Base-by-base conservation (phyloP, 2,113 vertebrate genomes). In the Jaculus jaculus region DNA sequence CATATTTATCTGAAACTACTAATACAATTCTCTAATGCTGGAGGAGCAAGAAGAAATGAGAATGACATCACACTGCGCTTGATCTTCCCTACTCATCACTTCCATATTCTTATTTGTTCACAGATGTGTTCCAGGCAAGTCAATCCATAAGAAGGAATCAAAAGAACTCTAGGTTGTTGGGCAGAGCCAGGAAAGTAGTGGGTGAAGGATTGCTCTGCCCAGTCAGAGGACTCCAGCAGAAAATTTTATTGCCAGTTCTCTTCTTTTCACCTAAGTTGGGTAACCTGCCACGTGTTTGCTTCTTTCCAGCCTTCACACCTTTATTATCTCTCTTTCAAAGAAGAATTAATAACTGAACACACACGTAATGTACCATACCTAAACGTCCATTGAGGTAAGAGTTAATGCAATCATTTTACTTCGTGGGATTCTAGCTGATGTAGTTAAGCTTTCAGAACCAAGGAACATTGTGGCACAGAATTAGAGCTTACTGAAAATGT, bases 291-390 rank as follows among this genome's bases (percentile, higher is more conserved):
- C 24, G 61, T 0, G 9, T 51, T 39, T 71, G 20, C 24, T 28
- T 60, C 81, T 75, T 84, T 71, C 26, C 26, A 83, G 39, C 1
- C 78, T 83, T 65, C 42, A 30, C 34, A 84, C 9, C 18, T 47
- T 0, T 20, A n/a, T 66, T 74, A 54, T 13, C 5, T 15, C 6
- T 91, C 66, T 92, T 42, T 51, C 37, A 81, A 79, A 82, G 30
- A 94, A 89, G 47, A 93, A 60, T 61, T 84, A 58, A 60, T 78
- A 84, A 83, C 20, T 91, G 72, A 91, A 34, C 7, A 54, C 58
- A 4, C 28, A 60, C 1, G 6, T 79, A 28, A 37, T 60, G 39
- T 1, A 69, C 10, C 28, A 18, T 4, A 3, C 7, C 30, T 32
- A 78, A 65, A 78, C 42, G 21, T 63, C 58, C 32, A 28, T 4